Evolutionary conservation across 2,888 invertebrate species (phyloP), one percentile per base, ranked within the genome.

Genomic region (Pseudococcus longispinus): DNA sequence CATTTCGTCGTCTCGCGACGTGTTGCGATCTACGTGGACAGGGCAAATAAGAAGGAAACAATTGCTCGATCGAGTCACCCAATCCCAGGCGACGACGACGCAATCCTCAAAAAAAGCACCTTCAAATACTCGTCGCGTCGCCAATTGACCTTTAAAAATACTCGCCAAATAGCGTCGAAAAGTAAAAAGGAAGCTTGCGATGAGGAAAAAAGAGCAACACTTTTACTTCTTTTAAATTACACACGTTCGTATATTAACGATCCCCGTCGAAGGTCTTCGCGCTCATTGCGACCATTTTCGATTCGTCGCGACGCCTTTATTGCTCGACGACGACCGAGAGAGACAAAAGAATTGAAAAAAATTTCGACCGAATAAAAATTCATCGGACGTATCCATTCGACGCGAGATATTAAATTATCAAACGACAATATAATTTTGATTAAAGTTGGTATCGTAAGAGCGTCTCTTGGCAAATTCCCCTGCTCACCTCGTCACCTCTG

Each of bases 401-500:
- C 26, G 26, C 65, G 26, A 23, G 65, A 23, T 65, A 65, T 65
- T 65, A 65, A 65, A 65, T 65, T 65, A 65, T 65, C 65, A 65
- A 65, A 65, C 65, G 65, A 65, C 26, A 65, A 65, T 65, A 65
- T 65, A 65, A 65, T 65, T 65, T 65, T 65, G 65, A 65, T 65
- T 65, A 65, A 65, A 26, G 13, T 65, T 65, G 11, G 23, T 8
- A 23, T 13, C 15, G 44, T 44, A 8, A 2, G 60, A 65, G 8
- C 65, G 26, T 26, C 15, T 65, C 15, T 65, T 26, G 5, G 23
- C 15, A 15, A 46, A 11, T 46, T 15, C 44, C 44, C 13, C 13
- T 9, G 9, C 5, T 44, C 44, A 46, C 13, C 13, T 15, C 44
- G 9, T 46, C 44, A n/a, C 44, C 8, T 37, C 37, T 37, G 37